These are phyloP conservation scores for Lycaon pictus DNA, from an alignment of 2,113 vertebrate genomes.

Conservation along the genomic window DNA sequence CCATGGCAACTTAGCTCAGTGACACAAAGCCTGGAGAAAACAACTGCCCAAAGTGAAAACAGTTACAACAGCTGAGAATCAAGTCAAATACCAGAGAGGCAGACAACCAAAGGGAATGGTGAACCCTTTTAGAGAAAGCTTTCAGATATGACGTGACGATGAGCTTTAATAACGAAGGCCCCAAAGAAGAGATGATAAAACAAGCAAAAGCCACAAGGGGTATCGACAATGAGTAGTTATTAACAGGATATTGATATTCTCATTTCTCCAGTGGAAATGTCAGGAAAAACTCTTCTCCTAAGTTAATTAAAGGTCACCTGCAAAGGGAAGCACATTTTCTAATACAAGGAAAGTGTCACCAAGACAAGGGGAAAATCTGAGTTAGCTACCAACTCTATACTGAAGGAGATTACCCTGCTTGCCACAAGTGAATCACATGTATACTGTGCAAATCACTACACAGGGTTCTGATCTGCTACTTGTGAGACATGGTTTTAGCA, in stretches of 20 bases:
- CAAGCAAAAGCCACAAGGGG: background rate
- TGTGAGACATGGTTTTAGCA: background rate
- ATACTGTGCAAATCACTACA: background rate
- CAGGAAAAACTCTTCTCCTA: background rate
- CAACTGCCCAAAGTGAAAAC: slow-evolving; percentile 67
- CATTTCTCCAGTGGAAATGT: background rate
- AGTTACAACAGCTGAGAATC: slow-evolving; percentile 19
- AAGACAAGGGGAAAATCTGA: background rate
- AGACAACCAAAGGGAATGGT: slow-evolving; percentile 52
- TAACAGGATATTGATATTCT: background rate
- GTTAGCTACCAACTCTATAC: background rate
- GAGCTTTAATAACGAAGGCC: background rate
- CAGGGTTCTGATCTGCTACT: background rate
- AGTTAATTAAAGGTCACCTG: background rate
- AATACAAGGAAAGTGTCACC: background rate
- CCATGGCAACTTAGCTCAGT: slow-evolving; percentile 36
- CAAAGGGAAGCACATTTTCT: slow-evolving; percentile 22
- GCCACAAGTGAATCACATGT: background rate
- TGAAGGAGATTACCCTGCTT: background rate
- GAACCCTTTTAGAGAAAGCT: slow-evolving; percentile 44
- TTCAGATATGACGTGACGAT: background rate
- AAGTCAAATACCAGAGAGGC: slow-evolving; percentile 53
- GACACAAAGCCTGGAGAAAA: slow-evolving; percentile 52
- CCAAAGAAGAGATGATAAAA: slow-evolving; percentile 31
- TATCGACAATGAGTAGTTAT: background rate